Evolutionary conservation across 2,888 invertebrate species (phyloP).

Genomic region (Leptogaster cylindrica): DNA sequence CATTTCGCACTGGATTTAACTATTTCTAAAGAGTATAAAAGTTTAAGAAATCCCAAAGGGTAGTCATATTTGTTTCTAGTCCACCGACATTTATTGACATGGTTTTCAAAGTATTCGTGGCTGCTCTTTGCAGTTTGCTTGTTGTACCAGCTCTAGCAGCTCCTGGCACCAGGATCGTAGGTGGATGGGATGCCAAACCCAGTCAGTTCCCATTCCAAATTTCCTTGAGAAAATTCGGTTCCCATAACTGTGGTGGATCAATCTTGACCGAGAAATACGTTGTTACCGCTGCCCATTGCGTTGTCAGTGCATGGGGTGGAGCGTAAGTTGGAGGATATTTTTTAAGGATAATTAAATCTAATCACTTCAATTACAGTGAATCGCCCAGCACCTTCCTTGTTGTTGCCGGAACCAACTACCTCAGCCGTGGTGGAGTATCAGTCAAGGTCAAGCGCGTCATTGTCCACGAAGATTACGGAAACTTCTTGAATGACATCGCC

Average conservation of each 20-base stretch:
- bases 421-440: not conserved
- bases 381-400: not conserved
- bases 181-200: constrained; percentile 43
- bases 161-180: constrained; percentile 42
- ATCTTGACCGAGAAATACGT: constrained; percentile 61
- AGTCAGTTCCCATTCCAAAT: constrained; percentile 43
- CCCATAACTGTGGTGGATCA: constrained; percentile 64
- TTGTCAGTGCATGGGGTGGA: constrained; percentile 51
- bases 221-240: constrained; percentile 51
- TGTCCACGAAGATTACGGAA: constrained; percentile 44
- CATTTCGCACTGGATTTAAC: too few species aligned
- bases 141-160: not conserved
- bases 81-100: too few species aligned
- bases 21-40: too few species aligned
- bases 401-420: not conserved
- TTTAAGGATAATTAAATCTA: not conserved
- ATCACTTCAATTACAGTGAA: not conserved
- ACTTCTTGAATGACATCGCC: constrained; percentile 45
- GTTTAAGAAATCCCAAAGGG: not conserved
- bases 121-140: constrained; percentile 21
- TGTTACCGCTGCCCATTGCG: constrained; percentile 66
- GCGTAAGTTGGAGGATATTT: not conserved
- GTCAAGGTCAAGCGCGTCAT: constrained; percentile 26
- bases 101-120: constrained; percentile 9
- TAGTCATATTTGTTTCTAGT: too few species aligned